Conservation (phyloP, 2,888 invertebrate species). For the Copidosoma aretas region DNA sequence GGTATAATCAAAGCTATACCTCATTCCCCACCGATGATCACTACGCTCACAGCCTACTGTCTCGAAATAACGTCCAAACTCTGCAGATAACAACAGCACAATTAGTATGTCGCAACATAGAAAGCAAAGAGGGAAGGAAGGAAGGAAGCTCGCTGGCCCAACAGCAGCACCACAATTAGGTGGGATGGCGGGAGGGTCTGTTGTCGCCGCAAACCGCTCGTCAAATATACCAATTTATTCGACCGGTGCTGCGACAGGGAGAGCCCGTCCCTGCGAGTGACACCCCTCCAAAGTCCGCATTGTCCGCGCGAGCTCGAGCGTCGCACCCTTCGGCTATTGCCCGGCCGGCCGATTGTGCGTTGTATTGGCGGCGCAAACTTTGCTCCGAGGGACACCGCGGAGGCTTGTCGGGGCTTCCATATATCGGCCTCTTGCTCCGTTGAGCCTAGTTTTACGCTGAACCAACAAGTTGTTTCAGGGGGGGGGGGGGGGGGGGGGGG, state of each 20-base stretch:
- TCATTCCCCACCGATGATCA: no score
- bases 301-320: background rate
- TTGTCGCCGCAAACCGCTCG: background rate
- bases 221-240: constrained; percentile 20
- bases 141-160: background rate
- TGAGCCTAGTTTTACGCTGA: no score
- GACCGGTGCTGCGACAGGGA: background rate
- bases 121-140: background rate
- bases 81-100: no score
- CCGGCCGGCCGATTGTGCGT: background rate
- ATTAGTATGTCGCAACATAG: no score
- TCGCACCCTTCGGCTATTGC: background rate
- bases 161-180: background rate
- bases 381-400: background rate
- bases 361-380: background rate
- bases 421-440: no score
- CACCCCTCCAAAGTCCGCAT: constrained; percentile 9
- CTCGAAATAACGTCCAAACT: no score
- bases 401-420: no score
- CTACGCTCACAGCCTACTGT: no score
- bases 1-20: no score
- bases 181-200: background rate
- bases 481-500: no score
- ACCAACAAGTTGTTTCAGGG: no score
- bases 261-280: constrained; percentile 9